Conservation (phyloP, 30 jellyfish, hydroid and myxozoan genomes). For the Aurelia sp. region DNA sequence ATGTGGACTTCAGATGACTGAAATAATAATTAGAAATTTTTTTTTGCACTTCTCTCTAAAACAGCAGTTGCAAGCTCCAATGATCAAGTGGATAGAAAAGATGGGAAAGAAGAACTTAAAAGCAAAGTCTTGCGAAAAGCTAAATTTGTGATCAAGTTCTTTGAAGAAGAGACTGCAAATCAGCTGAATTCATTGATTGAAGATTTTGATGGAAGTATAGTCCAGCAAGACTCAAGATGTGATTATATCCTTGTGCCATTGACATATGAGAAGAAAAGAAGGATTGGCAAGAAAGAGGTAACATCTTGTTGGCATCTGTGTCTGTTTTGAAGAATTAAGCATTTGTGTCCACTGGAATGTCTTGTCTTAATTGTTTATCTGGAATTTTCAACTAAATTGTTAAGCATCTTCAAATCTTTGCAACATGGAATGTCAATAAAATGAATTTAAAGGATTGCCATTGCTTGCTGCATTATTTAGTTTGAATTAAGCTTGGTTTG, state of each 20-base stretch:
- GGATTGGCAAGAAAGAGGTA: conserved; percentile 66
- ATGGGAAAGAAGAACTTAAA: neutral
- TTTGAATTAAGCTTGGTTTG: no score
- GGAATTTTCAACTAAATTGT: no score
- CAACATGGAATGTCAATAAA: no score
- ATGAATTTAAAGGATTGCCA: no score
- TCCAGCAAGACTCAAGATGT: conserved; percentile 36
- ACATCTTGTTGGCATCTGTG: neutral
- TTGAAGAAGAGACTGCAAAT: conserved; percentile 68
- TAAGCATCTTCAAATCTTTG: no score
- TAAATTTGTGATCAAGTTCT: conserved; percentile 51
- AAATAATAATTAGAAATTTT: no score
- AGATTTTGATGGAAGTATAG: conserved; percentile 62
- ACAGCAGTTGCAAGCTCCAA: conserved; percentile 58
- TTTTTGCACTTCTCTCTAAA: no score
- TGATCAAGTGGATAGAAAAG: conserved; percentile 11
- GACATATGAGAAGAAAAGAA: conserved; percentile 49
- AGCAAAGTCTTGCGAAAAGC: neutral
- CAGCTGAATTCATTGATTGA: conserved; percentile 64
- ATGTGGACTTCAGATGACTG: no score
- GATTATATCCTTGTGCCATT: conserved; percentile 90
- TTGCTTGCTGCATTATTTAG: no score
- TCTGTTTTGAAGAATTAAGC: no score
- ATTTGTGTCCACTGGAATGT: no score
- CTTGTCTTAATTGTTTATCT: no score